Evolutionary conservation across 2,113 vertebrate genomes (phyloP).

Genomic region (Trematocara variabile): DNA sequence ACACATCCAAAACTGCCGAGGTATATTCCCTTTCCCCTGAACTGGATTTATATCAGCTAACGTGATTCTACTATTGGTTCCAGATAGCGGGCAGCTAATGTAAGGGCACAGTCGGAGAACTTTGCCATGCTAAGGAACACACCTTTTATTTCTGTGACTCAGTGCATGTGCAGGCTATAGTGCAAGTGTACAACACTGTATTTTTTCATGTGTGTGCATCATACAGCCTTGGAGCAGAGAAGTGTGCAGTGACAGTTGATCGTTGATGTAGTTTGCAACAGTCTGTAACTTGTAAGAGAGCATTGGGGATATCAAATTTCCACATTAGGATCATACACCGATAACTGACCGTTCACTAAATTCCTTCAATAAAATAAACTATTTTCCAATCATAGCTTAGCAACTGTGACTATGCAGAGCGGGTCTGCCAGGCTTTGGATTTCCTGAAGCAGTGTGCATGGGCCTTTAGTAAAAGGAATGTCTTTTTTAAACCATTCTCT

Average conservation of each 20-base stretch:
- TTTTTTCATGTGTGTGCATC: conserved; percentile 49
- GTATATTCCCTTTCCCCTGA: conserved; percentile 5
- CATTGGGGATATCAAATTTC: not conserved
- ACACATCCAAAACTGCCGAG: not conserved
- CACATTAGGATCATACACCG: not conserved
- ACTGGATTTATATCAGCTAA: conserved; percentile 5
- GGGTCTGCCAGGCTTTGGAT: not conserved
- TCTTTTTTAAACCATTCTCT: not conserved
- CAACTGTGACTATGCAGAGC: not conserved
- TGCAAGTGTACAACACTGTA: conserved; percentile 70
- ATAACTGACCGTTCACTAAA: not conserved
- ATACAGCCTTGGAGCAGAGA: conserved; percentile 23
- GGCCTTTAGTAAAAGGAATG: not conserved
- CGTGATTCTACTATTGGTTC: not conserved
- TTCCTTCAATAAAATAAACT: not conserved
- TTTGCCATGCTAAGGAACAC: conserved; percentile 74
- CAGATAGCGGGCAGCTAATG: conserved; percentile 33
- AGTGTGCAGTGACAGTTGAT: not conserved
- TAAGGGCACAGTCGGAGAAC: conserved; percentile 69
- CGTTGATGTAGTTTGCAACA: not conserved
- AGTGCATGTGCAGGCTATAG: conserved; percentile 55
- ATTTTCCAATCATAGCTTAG: not conserved
- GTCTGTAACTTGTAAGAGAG: not conserved
- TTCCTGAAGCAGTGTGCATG: not conserved
- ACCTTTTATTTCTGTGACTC: conserved; percentile 62